phyloP scores from a whole-genome alignment of 2,797 vertebrate genomes.

The Gallinago stenura region DNA sequence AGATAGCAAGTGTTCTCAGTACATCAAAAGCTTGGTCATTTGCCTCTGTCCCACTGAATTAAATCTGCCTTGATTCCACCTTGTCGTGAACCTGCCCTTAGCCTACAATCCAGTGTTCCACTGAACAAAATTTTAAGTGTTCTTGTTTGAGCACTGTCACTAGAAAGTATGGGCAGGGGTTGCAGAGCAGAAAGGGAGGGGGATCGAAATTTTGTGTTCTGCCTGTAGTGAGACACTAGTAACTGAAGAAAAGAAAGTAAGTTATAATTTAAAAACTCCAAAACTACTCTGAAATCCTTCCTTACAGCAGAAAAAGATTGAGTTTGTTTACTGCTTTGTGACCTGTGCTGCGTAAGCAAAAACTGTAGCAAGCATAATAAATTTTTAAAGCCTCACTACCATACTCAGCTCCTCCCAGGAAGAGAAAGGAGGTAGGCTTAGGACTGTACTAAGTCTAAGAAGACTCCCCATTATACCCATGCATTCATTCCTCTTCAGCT shows the following conservation, averaged over 20 bases:
- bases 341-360: background rate
- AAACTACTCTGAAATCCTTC: background rate
- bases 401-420: background rate
- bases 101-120: background rate
- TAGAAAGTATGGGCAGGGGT: background rate
- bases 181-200: background rate
- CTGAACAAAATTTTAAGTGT: background rate
- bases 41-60: background rate
- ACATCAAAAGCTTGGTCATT: background rate
- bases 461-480: rapidly evolving
- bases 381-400: background rate
- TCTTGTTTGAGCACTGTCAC: background rate
- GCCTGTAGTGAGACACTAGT: background rate
- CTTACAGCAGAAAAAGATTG: background rate
- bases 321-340: background rate
- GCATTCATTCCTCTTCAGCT: background rate
- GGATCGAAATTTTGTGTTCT: background rate
- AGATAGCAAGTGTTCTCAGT: background rate
- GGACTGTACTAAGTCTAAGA: background rate
- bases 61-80: background rate
- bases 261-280: background rate
- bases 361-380: background rate
- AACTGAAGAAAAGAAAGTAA: background rate
- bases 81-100: background rate
- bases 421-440: background rate